Evolutionary conservation across 2,888 invertebrate genomes (phyloP).

Genomic region (Pristionchus arcanus): DNA sequence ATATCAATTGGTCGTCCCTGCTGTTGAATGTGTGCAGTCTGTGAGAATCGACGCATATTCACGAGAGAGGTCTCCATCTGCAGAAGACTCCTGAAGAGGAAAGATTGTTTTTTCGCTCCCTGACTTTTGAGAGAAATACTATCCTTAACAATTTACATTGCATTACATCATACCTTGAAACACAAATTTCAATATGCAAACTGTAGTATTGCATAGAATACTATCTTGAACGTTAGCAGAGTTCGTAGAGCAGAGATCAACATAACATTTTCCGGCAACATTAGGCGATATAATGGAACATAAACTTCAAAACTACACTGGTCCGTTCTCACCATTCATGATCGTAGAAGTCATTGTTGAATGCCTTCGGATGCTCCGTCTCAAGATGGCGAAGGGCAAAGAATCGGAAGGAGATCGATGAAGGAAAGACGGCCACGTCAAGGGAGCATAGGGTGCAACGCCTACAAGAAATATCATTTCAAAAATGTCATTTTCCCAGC

Average conservation of each 20-base stretch:
- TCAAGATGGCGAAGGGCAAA: slow-evolving; percentile 52
- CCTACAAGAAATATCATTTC: neutral
- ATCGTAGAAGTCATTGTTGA: slow-evolving; percentile 9
- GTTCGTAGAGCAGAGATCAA: too few relatives aligned
- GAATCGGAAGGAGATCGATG: slow-evolving; percentile 41
- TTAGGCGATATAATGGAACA: neutral
- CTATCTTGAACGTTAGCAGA: too few relatives aligned
- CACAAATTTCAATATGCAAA: too few relatives aligned
- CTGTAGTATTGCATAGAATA: too few relatives aligned
- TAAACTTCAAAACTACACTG: neutral
- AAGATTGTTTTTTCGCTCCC: too few relatives aligned
- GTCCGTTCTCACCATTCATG: slow-evolving; percentile 32
- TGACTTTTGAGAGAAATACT: too few relatives aligned
- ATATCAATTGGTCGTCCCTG: slow-evolving; percentile 16
- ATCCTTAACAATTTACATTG: too few relatives aligned
- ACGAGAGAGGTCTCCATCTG: slow-evolving; percentile 39
- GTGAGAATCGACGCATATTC: slow-evolving; percentile 15
- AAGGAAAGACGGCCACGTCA: slow-evolving; percentile 26
- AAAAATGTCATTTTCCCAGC: too few relatives aligned
- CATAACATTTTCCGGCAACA: too few relatives aligned
- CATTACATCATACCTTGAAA: too few relatives aligned
- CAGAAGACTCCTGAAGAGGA: neutral
- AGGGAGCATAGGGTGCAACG: slow-evolving; percentile 33
- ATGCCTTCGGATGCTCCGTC: neutral
- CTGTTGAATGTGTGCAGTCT: neutral